A percentile compares a stretch with the other conserved stretches of the same genome.
Evolutionary conservation across 2,797 vertebrate genomes (phyloP).

Genomic region (Gouania willdenowi): DNA sequence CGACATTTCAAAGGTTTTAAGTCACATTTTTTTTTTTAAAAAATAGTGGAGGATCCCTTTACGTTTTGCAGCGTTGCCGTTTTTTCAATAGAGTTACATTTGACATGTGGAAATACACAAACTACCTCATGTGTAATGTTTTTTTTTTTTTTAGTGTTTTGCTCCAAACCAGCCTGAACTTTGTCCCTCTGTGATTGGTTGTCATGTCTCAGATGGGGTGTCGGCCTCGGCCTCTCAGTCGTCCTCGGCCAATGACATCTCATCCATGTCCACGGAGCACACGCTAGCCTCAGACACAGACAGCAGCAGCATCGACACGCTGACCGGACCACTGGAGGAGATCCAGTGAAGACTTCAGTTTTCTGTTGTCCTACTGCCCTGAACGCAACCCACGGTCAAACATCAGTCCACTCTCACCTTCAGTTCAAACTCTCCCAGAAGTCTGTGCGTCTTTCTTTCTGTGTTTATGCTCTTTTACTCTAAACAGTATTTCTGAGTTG

Average conservation of each 20-base stretch:
- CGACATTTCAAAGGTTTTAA: too few species aligned
- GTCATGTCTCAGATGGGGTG: slow-evolving; percentile 77
- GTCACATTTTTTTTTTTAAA: too few species aligned
- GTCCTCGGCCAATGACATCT: slow-evolving; percentile 97
- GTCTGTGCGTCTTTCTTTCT: not conserved
- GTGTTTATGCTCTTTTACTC: slow-evolving; percentile 3
- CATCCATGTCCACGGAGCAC: slow-evolving; percentile 98
- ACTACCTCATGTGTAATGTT: too few species aligned
- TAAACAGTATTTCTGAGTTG: slow-evolving; percentile 16
- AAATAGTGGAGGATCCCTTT: too few species aligned
- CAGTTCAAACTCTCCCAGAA: slow-evolving; percentile 5
- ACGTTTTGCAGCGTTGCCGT: too few species aligned
- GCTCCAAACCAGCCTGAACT: too few species aligned
- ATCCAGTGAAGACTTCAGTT: slow-evolving; percentile 77
- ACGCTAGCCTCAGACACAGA: slow-evolving; percentile 96
- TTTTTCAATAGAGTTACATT: too few species aligned
- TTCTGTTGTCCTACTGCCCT: slow-evolving; percentile 8
- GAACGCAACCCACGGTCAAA: slow-evolving; percentile 4
- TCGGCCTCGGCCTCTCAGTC: slow-evolving; percentile 90
- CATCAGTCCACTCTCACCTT: slow-evolving; percentile 18
- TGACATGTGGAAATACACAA: too few species aligned
- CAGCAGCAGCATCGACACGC: slow-evolving; percentile 96
- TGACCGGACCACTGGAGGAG: slow-evolving; percentile 89
- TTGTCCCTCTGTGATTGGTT: not conserved
- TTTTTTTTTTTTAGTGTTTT: too few species aligned